These are phyloP conservation scores for Sphecodes monilicornis DNA, from an alignment of 2,888 invertebrate species.

Conservation along the genomic window DNA sequence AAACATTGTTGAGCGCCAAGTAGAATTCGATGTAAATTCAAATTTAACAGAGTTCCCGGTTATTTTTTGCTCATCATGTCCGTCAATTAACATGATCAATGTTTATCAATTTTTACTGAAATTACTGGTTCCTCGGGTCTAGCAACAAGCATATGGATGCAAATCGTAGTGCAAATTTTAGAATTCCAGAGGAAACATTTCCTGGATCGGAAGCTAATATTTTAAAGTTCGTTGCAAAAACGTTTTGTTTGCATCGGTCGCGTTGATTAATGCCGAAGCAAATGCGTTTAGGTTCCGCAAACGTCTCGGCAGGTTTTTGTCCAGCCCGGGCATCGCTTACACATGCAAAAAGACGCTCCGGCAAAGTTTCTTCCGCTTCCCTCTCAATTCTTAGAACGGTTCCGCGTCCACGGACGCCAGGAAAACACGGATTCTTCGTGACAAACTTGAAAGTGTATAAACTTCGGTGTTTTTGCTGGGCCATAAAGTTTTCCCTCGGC, in stretches of 20 bases:
- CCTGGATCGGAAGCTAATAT: not conserved
- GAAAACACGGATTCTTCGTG: constrained; percentile 43
- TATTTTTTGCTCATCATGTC: not conserved
- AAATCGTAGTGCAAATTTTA: too few species aligned
- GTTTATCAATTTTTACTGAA: not conserved
- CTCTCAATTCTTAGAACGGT: constrained; percentile 43
- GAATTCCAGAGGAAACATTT: not conserved
- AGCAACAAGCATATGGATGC: not conserved
- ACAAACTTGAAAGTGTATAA: constrained; percentile 42
- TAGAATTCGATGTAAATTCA: too few species aligned
- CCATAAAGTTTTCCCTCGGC: constrained; percentile 51
- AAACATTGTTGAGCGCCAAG: too few species aligned
- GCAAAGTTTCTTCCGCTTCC: constrained; percentile 30
- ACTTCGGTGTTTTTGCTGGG: constrained; percentile 49
- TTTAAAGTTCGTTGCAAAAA: not conserved
- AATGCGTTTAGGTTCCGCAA: not conserved
- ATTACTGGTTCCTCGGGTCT: not conserved
- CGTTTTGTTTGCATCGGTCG: not conserved
- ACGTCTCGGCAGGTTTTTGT: not conserved
- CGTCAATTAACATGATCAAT: not conserved
- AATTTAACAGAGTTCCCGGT: too few species aligned
- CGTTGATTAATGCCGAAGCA: not conserved
- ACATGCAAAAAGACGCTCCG: constrained; percentile 8
- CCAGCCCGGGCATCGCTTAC: too few species aligned
- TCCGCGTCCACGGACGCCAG: constrained; percentile 14